phyloP scores from a whole-genome alignment of 2,113 vertebrate genomes.

The Heliornis fulica region DNA sequence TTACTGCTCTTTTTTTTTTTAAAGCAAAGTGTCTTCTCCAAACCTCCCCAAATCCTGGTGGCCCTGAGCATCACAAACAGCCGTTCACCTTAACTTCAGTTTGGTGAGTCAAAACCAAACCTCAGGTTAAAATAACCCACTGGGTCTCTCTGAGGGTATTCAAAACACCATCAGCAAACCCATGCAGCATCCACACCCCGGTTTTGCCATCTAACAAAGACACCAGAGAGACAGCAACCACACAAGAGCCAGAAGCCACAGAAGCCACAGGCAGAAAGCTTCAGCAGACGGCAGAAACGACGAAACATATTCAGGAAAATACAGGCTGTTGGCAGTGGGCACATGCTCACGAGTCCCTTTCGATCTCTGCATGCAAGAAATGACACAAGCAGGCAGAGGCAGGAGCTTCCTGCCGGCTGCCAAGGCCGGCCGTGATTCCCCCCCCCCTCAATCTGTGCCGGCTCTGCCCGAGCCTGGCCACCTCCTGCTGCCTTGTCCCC shows the following conservation, averaged over 20 bases:
- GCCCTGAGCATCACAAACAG: background rate
- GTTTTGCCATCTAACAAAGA: background rate
- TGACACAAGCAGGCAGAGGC: background rate
- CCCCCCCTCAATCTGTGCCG: background rate
- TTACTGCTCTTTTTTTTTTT: too few species aligned
- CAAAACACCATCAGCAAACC: background rate
- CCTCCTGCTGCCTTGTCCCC: background rate
- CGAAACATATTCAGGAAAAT: background rate
- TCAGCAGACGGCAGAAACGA: background rate
- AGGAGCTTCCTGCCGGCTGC: background rate
- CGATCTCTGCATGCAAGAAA: background rate
- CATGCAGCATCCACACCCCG: background rate
- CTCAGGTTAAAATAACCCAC: background rate
- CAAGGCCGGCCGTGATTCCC: background rate
- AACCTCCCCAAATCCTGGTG: background rate
- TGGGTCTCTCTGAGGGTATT: background rate
- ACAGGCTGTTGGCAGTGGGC: background rate
- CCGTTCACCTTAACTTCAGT: background rate
- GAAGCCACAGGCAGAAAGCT: background rate
- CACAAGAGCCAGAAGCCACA: background rate
- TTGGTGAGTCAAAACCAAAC: background rate
- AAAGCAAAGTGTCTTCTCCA: background rate
- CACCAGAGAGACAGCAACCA: background rate
- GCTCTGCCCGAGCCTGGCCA: background rate
- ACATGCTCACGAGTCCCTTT: accelerated